Evolutionary conservation across 2,797 vertebrate genomes (phyloP).

Genomic region (Sebastes diploproa): DNA sequence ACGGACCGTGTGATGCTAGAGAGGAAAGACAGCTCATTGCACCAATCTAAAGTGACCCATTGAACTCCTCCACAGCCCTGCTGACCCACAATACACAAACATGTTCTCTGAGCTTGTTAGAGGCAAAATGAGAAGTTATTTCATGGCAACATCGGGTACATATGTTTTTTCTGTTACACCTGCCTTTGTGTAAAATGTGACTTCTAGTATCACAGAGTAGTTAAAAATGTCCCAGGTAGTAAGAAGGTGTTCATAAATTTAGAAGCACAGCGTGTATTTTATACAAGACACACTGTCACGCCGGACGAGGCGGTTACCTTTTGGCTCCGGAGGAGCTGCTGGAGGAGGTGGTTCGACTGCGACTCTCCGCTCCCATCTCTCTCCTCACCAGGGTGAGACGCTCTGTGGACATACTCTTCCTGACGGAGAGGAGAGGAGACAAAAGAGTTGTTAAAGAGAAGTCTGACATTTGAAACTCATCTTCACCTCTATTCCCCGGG

Average conservation of each 20-base stretch:
- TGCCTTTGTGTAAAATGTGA: background rate
- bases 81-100: background rate
- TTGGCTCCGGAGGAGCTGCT: conserved; percentile 87
- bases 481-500: background rate
- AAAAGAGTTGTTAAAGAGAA: background rate
- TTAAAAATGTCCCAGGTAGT: background rate
- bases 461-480: background rate
- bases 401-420: conserved; percentile 90
- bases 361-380: conserved; percentile 82
- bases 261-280: background rate
- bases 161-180: background rate
- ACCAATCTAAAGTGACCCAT: background rate
- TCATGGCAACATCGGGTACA: too few species aligned
- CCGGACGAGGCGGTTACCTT: conserved; percentile 63
- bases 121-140: background rate
- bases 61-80: background rate
- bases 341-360: conserved; percentile 88
- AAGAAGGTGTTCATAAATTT: background rate
- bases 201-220: background rate
- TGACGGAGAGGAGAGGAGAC: conserved; percentile 37
- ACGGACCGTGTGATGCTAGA: background rate
- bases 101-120: background rate
- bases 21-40: conserved; percentile 2
- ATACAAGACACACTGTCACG: background rate
- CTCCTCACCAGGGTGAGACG: conserved; percentile 86